Conservation (phyloP, 2,797 vertebrate species). For the Adrianichthys oophorus region DNA sequence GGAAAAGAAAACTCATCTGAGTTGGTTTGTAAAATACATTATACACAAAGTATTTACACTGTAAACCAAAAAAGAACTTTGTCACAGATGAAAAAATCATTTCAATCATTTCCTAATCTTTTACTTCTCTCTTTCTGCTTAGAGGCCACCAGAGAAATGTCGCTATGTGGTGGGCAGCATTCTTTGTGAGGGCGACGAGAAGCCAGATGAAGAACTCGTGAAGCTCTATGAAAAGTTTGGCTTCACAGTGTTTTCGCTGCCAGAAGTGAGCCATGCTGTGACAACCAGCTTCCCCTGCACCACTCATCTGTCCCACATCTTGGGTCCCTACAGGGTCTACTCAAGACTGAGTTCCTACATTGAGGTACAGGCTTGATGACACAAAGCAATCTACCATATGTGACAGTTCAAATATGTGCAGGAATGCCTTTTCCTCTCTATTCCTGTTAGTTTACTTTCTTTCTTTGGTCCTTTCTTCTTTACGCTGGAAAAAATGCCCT, state of each 20-base stretch:
- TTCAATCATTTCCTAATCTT: slow-evolving; percentile 2
- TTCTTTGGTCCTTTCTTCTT: too few relatives aligned
- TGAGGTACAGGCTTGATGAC: slow-evolving; percentile 77
- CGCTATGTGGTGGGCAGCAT: slow-evolving; percentile 90
- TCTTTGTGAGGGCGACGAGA: slow-evolving; percentile 87
- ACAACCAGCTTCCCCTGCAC: slow-evolving; percentile 88
- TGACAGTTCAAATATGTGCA: too few relatives aligned
- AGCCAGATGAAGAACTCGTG: slow-evolving; percentile 82
- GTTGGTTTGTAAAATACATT: too few relatives aligned
- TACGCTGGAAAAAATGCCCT: too few relatives aligned
- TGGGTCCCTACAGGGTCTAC: slow-evolving; percentile 88
- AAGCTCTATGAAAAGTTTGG: slow-evolving; percentile 88
- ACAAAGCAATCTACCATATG: not conserved
- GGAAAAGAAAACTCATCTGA: too few relatives aligned
- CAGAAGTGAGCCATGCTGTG: slow-evolving; percentile 91
- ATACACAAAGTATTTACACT: too few relatives aligned
- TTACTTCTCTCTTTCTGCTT: slow-evolving; percentile 6
- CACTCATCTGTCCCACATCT: slow-evolving; percentile 84
- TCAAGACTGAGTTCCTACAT: slow-evolving; percentile 86
- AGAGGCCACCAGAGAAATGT: slow-evolving; percentile 88
- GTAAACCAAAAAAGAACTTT: too few relatives aligned
- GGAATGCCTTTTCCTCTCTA: too few relatives aligned
- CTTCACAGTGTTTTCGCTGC: slow-evolving; percentile 91
- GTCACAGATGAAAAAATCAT: not conserved
- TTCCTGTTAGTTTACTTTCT: too few relatives aligned